Conservation (phyloP, 2,797 vertebrate genomes). For the Clarias fuscus region DNA sequence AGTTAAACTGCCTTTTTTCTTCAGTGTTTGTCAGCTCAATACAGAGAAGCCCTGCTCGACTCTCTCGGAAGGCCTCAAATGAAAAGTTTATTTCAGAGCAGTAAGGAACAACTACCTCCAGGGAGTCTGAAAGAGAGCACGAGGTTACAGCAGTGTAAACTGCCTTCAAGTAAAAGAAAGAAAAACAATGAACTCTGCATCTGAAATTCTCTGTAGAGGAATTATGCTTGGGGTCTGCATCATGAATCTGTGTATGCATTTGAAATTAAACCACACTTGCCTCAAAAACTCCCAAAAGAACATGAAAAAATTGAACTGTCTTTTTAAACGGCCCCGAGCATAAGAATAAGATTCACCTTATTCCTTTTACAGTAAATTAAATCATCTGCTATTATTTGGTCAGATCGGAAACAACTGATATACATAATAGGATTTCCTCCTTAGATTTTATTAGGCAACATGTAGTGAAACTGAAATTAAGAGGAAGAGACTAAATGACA, state of each 20-base stretch:
- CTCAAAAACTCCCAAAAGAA: conserved; percentile 15
- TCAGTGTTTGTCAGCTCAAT: not conserved
- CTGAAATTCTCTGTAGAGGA: conserved; percentile 33
- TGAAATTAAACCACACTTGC: not conserved
- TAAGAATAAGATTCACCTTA: conserved; percentile 20
- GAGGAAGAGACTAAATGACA: conserved; percentile 63
- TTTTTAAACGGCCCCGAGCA: conserved; percentile 25
- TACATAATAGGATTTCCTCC: not conserved
- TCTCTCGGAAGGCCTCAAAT: conserved; percentile 29
- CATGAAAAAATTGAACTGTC: not conserved
- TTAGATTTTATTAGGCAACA: conserved; percentile 68
- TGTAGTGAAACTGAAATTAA: conserved; percentile 61
- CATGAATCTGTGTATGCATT: not conserved
- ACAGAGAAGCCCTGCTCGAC: conserved; percentile 12
- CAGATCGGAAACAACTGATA: not conserved
- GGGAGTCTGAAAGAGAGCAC: not conserved
- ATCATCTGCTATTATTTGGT: not conserved
- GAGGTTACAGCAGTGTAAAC: conserved; percentile 26
- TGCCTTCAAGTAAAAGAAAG: conserved; percentile 13
- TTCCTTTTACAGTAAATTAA: conserved; percentile 23
- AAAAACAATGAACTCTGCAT: conserved; percentile 28
- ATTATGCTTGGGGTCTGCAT: conserved; percentile 21
- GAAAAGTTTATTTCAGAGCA: conserved; percentile 13
- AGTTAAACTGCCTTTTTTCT: conserved; percentile 2
- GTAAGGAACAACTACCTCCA: conserved; percentile 13